Percentiles rank a stretch among this genome's conserved stretches.
phyloP scores from a whole-genome alignment of 2,797 vertebrate genomes.

The Gymnoscopelus microlampas region DNA sequence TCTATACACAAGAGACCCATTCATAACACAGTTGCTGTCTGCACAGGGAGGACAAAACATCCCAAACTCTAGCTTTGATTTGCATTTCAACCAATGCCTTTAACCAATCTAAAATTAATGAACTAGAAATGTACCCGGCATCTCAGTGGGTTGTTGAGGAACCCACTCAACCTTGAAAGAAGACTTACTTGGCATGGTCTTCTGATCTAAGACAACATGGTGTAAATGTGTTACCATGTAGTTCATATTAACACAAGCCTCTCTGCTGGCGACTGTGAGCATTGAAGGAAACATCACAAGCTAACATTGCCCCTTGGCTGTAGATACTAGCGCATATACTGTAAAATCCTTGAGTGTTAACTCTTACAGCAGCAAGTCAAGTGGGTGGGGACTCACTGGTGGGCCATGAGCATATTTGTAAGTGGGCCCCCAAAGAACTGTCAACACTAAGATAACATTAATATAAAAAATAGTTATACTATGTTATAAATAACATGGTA shows the following conservation, averaged over 20 bases:
- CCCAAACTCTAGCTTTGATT: background rate
- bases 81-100: background rate
- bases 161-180: background rate
- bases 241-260: background rate
- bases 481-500: too few species aligned
- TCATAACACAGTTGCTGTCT: background rate
- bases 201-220: too few species aligned
- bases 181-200: too few species aligned
- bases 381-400: too few species aligned
- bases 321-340: background rate
- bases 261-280: background rate
- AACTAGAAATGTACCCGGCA: conserved; percentile 6
- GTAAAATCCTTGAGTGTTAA: too few species aligned
- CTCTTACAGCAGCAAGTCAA: too few species aligned
- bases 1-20: too few species aligned
- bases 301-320: background rate
- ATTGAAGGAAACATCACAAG: conserved; percentile 32
- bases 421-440: too few species aligned
- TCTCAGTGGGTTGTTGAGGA: conserved; percentile 15
- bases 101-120: background rate
- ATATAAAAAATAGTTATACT: too few species aligned
- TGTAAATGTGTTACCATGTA: too few species aligned
- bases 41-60: background rate
- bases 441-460: too few species aligned
- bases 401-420: too few species aligned